Conservation (phyloP, 2,888 invertebrate genomes). For the Stenoptilia bipunctidactyla region DNA sequence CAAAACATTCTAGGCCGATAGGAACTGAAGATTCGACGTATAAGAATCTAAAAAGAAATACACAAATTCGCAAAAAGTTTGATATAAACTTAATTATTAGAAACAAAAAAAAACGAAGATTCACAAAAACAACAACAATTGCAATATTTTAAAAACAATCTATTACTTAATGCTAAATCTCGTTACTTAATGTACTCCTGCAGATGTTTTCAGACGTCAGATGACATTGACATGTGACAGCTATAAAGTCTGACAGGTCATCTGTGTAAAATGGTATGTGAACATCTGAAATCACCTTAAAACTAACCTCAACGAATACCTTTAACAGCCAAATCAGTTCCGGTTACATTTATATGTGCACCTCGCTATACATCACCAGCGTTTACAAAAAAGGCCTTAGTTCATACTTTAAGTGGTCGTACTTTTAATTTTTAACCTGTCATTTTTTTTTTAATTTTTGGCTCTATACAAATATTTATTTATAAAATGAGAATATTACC, state of each 20-base stretch:
- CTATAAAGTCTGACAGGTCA: no score
- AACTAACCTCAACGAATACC: background rate
- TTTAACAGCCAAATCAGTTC: constrained; percentile 36
- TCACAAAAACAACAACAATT: constrained; percentile 20
- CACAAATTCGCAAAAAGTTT: background rate
- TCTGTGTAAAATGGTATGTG: no score
- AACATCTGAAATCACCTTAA: background rate
- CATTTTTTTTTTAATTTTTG: no score
- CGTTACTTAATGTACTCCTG: no score
- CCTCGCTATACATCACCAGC: background rate
- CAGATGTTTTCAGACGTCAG: no score
- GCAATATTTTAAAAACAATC: constrained; percentile 5
- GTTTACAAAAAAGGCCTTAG: no score
- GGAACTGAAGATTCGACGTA: constrained; percentile 45
- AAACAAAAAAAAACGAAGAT: constrained; percentile 27
- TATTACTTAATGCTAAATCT: background rate
- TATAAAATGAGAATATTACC: no score
- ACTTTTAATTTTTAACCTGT: no score
- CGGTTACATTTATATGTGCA: constrained; percentile 12
- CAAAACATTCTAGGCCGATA: constrained; percentile 61
- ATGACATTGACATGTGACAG: no score
- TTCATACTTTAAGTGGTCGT: no score
- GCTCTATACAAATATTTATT: no score
- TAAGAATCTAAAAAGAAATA: background rate
- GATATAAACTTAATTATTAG: constrained; percentile 9